phyloP scores from a whole-genome alignment of 2,888 invertebrate species.

The Daptonema setosum region DNA sequence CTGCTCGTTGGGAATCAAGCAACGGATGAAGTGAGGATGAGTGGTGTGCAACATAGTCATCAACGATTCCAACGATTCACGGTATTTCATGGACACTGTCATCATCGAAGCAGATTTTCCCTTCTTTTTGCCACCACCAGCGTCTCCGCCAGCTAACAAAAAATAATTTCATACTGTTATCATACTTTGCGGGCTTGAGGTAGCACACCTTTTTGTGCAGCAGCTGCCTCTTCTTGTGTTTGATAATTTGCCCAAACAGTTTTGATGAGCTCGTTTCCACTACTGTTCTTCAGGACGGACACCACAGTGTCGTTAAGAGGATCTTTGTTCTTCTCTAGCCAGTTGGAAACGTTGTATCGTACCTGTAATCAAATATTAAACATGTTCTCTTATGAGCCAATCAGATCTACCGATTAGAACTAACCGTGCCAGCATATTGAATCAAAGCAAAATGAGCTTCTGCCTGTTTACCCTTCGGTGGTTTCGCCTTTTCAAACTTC shows the following conservation, averaged over 20 bases:
- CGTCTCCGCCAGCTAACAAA: neutral
- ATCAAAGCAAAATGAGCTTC: conserved; percentile 95
- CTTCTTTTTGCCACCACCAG: conserved; percentile 25
- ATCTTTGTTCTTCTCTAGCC: conserved; percentile 41
- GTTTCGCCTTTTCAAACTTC: conserved; percentile 63
- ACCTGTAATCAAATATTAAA: conserved; percentile 40
- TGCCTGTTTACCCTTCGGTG: conserved; percentile 85
- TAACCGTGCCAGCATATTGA: conserved; percentile 78
- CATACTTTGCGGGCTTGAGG: conserved; percentile 9
- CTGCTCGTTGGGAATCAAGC: conserved; percentile 79
- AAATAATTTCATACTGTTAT: neutral
- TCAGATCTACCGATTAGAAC: too few relatives aligned
- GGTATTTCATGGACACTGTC: conserved; percentile 95
- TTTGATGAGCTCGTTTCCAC: conserved; percentile 18
- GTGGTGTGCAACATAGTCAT: conserved; percentile 88
- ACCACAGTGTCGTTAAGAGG: conserved; percentile 99
- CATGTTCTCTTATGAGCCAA: too few relatives aligned
- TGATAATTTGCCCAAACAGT: conserved; percentile 25
- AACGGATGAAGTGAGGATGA: conserved; percentile 97
- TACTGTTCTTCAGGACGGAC: conserved; percentile 41
- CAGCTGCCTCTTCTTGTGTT: conserved; percentile 19
- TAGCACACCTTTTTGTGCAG: conserved; percentile 3
- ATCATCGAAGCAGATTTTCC: conserved; percentile 48
- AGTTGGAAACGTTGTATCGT: conserved; percentile 32
- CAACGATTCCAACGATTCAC: conserved; percentile 68